phyloP scores from a whole-genome alignment of 2,797 vertebrate genomes.

The Aldrovandia affinis region DNA sequence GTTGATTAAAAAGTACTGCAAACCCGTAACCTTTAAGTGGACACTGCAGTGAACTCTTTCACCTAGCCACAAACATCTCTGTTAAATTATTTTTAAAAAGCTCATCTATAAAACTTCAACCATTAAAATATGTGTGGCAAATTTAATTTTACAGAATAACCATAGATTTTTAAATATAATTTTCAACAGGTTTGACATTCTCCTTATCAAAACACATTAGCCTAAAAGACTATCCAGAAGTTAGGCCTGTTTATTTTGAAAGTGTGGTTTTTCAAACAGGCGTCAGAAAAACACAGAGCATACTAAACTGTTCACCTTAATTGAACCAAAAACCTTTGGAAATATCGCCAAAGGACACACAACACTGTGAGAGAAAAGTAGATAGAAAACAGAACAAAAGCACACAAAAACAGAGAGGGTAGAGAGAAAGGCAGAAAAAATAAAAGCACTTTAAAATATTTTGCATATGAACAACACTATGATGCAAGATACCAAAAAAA shows the following conservation, averaged over 20 bases:
- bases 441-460: not conserved
- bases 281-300: not conserved
- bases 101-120: not conserved
- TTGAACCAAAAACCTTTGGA: not conserved
- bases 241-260: not conserved
- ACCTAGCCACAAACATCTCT: not conserved
- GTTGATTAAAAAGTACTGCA: too few species aligned
- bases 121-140: not conserved
- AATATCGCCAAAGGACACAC: not conserved
- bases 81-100: not conserved
- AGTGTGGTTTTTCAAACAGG: not conserved
- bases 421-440: not conserved
- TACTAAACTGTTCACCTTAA: not conserved
- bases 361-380: not conserved
- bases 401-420: too few species aligned
- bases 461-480: not conserved
- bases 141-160: not conserved
- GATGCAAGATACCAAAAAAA: not conserved
- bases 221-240: not conserved
- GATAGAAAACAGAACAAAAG: not conserved
- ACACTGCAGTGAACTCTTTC: not conserved
- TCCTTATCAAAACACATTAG: not conserved
- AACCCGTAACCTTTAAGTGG: not conserved
- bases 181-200: not conserved
- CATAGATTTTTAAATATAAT: not conserved